phyloP scores from a whole-genome alignment of 2,888 invertebrate species.

The Stratiomys singularior region DNA sequence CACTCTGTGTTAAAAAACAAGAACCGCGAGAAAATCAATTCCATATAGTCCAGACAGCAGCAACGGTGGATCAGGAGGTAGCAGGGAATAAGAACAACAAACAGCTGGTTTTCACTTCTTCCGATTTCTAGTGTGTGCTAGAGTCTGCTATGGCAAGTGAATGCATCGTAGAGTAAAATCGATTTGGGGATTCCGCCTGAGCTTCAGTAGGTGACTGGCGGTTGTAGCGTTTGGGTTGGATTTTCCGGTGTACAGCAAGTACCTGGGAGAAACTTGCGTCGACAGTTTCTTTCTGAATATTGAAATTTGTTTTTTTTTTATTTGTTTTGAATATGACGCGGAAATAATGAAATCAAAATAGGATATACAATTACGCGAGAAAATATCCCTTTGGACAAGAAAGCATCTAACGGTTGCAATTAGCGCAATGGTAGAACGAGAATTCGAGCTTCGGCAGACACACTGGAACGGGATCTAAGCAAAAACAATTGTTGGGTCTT shows the following conservation, averaged over 20 bases:
- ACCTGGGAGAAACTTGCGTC: background rate
- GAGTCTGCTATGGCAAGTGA: constrained; percentile 12
- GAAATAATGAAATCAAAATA: no score
- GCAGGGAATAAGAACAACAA: background rate
- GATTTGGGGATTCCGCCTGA: constrained; percentile 12
- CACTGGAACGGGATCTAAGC: no score
- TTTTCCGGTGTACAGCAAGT: background rate
- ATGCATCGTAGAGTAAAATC: constrained; percentile 31
- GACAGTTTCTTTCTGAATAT: no score
- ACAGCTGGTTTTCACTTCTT: constrained; percentile 37
- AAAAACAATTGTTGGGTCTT: background rate
- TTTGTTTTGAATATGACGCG: no score
- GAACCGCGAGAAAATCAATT: constrained; percentile 28
- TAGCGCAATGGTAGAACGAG: no score
- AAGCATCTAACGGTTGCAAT: no score
- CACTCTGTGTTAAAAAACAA: constrained; percentile 24
- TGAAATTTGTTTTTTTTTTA: no score
- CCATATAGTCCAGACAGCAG: background rate
- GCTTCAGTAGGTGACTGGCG: constrained; percentile 43
- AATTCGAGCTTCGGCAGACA: no score
- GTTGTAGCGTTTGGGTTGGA: constrained; percentile 15
- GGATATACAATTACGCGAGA: no score
- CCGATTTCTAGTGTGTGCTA: background rate
- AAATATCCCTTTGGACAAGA: no score
- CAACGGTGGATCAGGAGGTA: no score